Conservation (phyloP, 2,888 invertebrate genomes). For the Leuctra nigra region DNA sequence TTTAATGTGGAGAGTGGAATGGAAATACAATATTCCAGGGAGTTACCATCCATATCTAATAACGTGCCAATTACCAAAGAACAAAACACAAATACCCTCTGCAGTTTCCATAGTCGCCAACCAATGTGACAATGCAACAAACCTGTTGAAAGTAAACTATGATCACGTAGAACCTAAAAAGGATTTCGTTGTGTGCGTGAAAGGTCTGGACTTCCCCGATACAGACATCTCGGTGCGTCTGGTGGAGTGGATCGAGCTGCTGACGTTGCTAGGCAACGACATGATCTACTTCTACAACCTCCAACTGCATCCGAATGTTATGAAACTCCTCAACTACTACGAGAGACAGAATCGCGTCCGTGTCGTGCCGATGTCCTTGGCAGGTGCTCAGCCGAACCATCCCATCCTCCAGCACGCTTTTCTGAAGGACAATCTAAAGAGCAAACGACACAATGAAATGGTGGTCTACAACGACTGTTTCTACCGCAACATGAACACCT, state of each 20-base stretch:
- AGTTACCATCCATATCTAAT: slow-evolving; percentile 37
- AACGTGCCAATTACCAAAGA: slow-evolving; percentile 35
- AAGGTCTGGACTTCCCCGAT: slow-evolving; percentile 42
- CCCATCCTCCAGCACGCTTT: slow-evolving; percentile 35
- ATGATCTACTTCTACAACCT: slow-evolving; percentile 42
- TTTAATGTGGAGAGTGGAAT: slow-evolving; percentile 36
- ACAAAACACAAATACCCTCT: slow-evolving; percentile 29
- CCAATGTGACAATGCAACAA: slow-evolving; percentile 36
- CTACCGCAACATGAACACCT: slow-evolving; percentile 39
- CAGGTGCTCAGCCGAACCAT: slow-evolving; percentile 38
- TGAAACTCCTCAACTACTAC: slow-evolving; percentile 34
- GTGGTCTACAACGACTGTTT: slow-evolving; percentile 45
- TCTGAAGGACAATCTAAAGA: slow-evolving; percentile 37
- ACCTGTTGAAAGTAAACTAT: slow-evolving; percentile 35
- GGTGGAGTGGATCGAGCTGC: slow-evolving; percentile 43
- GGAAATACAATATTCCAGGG: slow-evolving; percentile 37
- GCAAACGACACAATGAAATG: slow-evolving; percentile 42
- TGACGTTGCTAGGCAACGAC: slow-evolving; percentile 40
- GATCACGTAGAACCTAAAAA: slow-evolving; percentile 33
- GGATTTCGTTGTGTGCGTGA: slow-evolving; percentile 40
- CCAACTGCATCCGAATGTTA: slow-evolving; percentile 39
- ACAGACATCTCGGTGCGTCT: slow-evolving; percentile 38
- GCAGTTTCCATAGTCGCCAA: slow-evolving; percentile 37
- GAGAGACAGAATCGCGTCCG: slow-evolving; percentile 32
- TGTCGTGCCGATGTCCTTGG: slow-evolving; percentile 36